phyloP scores from a whole-genome alignment of 2,797 vertebrate genomes.

The Tokudaia tokunoshimensis region DNA sequence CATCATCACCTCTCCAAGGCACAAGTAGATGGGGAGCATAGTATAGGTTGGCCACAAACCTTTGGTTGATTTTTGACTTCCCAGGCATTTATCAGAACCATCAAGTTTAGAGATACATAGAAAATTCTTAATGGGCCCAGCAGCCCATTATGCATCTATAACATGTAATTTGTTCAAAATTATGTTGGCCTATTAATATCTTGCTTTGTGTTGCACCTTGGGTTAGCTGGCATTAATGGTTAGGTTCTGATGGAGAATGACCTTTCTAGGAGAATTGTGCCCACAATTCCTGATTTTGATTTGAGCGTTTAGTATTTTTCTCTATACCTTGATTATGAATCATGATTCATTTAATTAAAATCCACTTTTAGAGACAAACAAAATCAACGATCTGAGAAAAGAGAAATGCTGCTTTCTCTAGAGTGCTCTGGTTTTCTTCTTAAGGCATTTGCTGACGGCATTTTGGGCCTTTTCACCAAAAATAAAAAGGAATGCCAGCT shows the following conservation, averaged over 20 bases:
- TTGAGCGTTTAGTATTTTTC: constrained; percentile 64
- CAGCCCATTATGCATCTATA: not conserved
- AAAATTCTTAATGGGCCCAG: constrained; percentile 38
- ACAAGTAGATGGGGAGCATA: not conserved
- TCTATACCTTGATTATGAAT: constrained; percentile 68
- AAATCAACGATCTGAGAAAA: constrained; percentile 73
- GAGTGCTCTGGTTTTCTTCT: constrained; percentile 62
- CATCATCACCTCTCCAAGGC: not conserved
- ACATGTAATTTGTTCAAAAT: constrained; percentile 55
- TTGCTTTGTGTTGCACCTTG: constrained; percentile 50
- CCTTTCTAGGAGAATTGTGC: constrained; percentile 75
- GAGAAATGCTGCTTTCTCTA: constrained; percentile 69
- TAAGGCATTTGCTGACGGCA: constrained; percentile 66
- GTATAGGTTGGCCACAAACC: not conserved
- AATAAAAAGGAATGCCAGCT: constrained; percentile 74
- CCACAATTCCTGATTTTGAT: constrained; percentile 63
- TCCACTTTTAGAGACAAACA: constrained; percentile 77
- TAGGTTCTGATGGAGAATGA: constrained; percentile 69
- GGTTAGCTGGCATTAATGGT: constrained; percentile 53
- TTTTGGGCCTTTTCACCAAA: constrained; percentile 73
- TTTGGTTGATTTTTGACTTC: constrained; percentile 9
- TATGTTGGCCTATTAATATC: constrained; percentile 62
- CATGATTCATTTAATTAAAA: constrained; percentile 80
- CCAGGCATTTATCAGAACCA: not conserved
- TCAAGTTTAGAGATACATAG: not conserved